Percentiles rank a stretch among this genome's conserved stretches.
phyloP scores from a whole-genome alignment of 2,113 vertebrate genomes.

The Diadophis punctatus region DNA sequence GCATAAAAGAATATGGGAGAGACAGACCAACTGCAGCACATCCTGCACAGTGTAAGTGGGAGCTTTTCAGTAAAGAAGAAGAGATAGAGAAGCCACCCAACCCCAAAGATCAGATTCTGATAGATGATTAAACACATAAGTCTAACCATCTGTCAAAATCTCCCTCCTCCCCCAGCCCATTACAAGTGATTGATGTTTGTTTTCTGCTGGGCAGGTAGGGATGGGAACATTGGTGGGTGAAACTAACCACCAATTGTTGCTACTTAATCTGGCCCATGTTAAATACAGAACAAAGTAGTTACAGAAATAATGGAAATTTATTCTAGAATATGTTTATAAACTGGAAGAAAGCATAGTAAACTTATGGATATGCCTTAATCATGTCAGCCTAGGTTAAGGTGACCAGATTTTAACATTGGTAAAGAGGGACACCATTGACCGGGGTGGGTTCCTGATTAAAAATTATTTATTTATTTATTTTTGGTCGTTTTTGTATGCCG shows the following conservation, averaged over 20 bases:
- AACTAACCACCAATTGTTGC: not conserved
- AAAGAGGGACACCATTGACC: too few relatives aligned
- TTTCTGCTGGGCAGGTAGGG: not conserved
- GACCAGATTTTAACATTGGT: too few relatives aligned
- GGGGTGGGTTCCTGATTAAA: too few relatives aligned
- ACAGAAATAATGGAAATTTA: not conserved
- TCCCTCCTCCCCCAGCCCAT: not conserved
- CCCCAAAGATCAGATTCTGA: not conserved
- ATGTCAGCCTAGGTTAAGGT: too few relatives aligned
- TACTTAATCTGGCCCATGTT: not conserved
- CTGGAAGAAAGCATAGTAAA: not conserved
- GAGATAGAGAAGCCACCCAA: not conserved
- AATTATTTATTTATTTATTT: too few relatives aligned
- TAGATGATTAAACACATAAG: not conserved
- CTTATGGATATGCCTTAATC: not conserved
- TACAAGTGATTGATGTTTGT: not conserved
- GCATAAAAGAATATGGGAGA: not conserved
- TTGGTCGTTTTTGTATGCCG: too few relatives aligned
- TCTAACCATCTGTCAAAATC: not conserved
- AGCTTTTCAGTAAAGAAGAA: not conserved
- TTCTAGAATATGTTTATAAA: not conserved
- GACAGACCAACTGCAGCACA: not conserved
- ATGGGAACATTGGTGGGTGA: not conserved
- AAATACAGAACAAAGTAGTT: not conserved
- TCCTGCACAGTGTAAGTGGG: not conserved